Evolutionary conservation across 92 coral and sea anemone species (phyloP).

Genomic region (Bergia puertoricense): DNA sequence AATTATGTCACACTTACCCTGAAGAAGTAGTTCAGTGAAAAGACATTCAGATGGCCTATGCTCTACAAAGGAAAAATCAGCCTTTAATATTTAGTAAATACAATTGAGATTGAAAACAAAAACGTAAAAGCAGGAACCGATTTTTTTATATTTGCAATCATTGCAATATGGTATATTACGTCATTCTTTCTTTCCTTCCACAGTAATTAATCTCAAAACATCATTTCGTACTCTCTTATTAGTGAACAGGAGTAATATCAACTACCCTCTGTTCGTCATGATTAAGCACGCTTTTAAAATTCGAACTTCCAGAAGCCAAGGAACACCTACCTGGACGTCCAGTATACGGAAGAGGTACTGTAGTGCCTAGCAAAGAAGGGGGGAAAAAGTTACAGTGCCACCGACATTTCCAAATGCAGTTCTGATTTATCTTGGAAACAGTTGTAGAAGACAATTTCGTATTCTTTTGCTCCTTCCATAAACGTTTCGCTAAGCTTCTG

Average conservation of each 20-base stretch:
- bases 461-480: background rate
- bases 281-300: background rate
- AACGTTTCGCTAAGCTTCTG: too few species aligned
- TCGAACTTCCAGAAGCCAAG: too few species aligned
- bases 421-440: background rate
- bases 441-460: background rate
- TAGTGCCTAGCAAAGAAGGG: slow-evolving; percentile 66
- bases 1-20: slow-evolving; percentile 67
- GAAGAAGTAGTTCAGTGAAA: slow-evolving; percentile 92
- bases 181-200: background rate
- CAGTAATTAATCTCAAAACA: background rate
- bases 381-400: background rate
- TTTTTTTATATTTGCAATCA: too few species aligned
- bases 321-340: slow-evolving; percentile 83
- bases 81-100: background rate
- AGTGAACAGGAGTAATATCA: background rate
- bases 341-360: slow-evolving; percentile 92
- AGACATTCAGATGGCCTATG: slow-evolving; percentile 81
- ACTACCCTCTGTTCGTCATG: background rate
- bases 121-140: too few species aligned
- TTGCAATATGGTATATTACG: background rate
- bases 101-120: background rate
- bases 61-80: slow-evolving; percentile 60
- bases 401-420: background rate
- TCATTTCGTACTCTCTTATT: too few species aligned